phyloP scores from a whole-genome alignment of 2,113 vertebrate species.

The Festucalex cinctus region DNA sequence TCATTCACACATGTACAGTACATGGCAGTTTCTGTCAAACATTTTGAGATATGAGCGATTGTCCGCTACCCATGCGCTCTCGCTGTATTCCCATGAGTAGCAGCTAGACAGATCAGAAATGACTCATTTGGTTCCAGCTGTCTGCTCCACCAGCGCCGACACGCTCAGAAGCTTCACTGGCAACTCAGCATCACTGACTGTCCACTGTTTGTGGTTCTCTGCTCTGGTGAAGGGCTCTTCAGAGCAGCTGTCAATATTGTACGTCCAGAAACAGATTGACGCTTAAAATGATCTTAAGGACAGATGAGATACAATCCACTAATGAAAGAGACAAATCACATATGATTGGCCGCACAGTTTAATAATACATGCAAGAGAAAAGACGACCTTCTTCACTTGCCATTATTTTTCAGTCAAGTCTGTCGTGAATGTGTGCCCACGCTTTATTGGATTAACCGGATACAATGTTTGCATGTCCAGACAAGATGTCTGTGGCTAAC shows the following conservation, averaged over 20 bases:
- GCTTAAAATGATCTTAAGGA: slow-evolving; percentile 20
- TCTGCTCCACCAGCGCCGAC: slow-evolving; percentile 33
- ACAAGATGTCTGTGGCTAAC: slow-evolving; percentile 9
- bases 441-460: slow-evolving; percentile 1
- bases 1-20: neutral
- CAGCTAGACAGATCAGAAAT: slow-evolving; percentile 37
- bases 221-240: slow-evolving; percentile 31
- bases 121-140: slow-evolving; percentile 39
- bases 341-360: neutral
- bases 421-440: neutral
- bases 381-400: no score
- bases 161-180: slow-evolving; percentile 19
- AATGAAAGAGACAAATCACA: neutral
- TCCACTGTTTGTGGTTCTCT: slow-evolving; percentile 29
- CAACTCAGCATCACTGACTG: slow-evolving; percentile 25
- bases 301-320: slow-evolving; percentile 16
- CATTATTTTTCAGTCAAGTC: neutral
- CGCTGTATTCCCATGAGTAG: slow-evolving; percentile 27
- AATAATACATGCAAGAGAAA: neutral
- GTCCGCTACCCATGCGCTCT: slow-evolving; percentile 27
- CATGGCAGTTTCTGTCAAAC: slow-evolving; percentile 9
- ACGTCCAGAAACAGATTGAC: slow-evolving; percentile 33
- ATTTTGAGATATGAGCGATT: slow-evolving; percentile 8
- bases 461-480: neutral
- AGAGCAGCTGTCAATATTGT: slow-evolving; percentile 50